Evolutionary conservation across 1,140 invertebrate species (phyloP).

Genomic region (Bursaphelenchus mucronatus): DNA sequence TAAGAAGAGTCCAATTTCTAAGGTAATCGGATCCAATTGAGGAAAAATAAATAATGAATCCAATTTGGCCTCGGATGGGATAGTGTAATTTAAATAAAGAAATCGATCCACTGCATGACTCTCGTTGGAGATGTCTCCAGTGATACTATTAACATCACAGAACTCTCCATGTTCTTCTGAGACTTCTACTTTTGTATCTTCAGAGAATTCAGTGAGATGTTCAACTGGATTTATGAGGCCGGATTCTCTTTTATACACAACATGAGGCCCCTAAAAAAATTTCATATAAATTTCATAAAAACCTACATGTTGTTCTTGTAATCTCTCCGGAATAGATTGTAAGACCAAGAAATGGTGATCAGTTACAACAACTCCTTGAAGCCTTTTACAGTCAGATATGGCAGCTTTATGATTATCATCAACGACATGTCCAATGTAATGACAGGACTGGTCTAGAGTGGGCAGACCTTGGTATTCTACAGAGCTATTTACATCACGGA

Average conservation of each 20-base stretch:
- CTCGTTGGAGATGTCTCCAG: not conserved
- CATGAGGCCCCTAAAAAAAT: constrained; percentile 21
- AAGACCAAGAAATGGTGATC: constrained; percentile 56
- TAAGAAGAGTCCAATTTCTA: constrained; percentile 59
- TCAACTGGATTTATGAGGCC: constrained; percentile 47
- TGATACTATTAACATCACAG: constrained; percentile 50
- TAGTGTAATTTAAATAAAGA: constrained; percentile 52
- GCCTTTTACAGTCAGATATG: constrained; percentile 52
- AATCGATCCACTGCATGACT: constrained; percentile 26
- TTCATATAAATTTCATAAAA: constrained; percentile 8
- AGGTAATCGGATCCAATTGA: constrained; percentile 59
- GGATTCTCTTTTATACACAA: constrained; percentile 51
- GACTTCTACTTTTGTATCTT: constrained; percentile 19
- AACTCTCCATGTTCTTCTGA: constrained; percentile 41
- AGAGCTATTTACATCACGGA: constrained; percentile 42
- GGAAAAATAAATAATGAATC: constrained; percentile 61
- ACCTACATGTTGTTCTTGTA: constrained; percentile 41
- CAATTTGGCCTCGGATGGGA: constrained; percentile 51
- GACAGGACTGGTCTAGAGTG: constrained; percentile 32
- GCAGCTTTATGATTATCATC: constrained; percentile 51
- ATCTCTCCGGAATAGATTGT: constrained; percentile 53
- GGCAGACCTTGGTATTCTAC: constrained; percentile 33
- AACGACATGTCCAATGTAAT: constrained; percentile 51
- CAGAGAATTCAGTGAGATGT: constrained; percentile 31
- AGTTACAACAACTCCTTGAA: constrained; percentile 55